Evolutionary conservation across 1,140 invertebrate genomes (phyloP), one percentile per base, ranked within the genome.

Genomic region (Drosophila neocordata): DNA sequence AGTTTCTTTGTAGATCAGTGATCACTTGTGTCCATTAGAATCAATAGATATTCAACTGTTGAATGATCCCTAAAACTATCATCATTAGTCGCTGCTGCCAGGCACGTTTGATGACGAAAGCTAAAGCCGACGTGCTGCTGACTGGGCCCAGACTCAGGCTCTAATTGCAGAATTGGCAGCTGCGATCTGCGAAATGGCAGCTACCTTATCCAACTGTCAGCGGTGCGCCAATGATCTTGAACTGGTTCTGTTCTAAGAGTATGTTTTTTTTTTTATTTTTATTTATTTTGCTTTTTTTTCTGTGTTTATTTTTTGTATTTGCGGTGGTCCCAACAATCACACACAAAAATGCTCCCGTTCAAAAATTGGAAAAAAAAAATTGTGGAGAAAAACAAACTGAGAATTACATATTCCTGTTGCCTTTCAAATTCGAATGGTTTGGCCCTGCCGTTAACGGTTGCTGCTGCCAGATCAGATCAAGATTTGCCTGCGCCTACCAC

Each of bases 31-130:
- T 13, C 2, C 0, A 13, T 7, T 20, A 20, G 41, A 11, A 48
- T 20, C 15, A 9, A 18, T n/a, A 18, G 8, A 20, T 1, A 9
- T 15, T 2, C 15, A 20, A 13, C 41, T 48, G 41, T 48, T 48
- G 41, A 48, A 48, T 20, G 41, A 7, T 11, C 15, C 41, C 41
- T 48, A 4, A 20, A 48, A 65, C 75, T 69, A 88, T 88, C 83
- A 88, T 88, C 84, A 88, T 88, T 88, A 88, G 83, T 88, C 83
- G 79, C 64, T 58, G 79, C 75, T 70, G 65, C 66, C 61, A 75
- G 82, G 71, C 82, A 85, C 82, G 82, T 85, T 84, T 84, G 80
- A 83, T 79, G 41, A 71, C 68, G 69, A 76, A 48, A 48, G 41
- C 41, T 20, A 20, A 48, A 59, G 68, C 79, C 79, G 79, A 73